phyloP scores from a whole-genome alignment of 2,797 vertebrate species.

The Geotrypetes seraphini region DNA sequence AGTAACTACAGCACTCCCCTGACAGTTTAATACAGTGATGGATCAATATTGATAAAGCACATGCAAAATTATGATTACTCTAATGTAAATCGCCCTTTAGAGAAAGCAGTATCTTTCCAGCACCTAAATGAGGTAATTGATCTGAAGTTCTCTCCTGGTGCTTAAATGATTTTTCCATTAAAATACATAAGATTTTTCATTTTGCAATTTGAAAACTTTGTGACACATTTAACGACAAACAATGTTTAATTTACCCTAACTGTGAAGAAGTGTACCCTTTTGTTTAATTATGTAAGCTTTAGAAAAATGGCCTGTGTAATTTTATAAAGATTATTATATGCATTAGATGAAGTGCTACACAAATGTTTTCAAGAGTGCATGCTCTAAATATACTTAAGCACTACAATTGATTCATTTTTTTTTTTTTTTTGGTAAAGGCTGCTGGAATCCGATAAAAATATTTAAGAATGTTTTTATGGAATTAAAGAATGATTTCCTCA shows the following conservation, averaged over 20 bases:
- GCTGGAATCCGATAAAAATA: no score
- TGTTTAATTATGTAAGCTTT: no score
- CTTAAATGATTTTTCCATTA: constrained; percentile 3
- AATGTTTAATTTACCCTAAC: background rate
- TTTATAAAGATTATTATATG: background rate
- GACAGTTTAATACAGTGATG: constrained; percentile 12
- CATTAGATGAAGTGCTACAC: background rate
- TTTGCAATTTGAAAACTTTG: background rate
- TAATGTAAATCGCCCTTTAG: constrained; percentile 23
- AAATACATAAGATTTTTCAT: background rate
- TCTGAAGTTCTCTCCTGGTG: background rate
- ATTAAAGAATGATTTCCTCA: no score
- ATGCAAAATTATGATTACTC: constrained; percentile 28
- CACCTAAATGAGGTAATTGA: background rate
- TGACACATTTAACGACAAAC: constrained; percentile 9
- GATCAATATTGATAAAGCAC: constrained; percentile 22
- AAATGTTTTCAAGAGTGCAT: background rate
- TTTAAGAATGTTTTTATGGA: no score
- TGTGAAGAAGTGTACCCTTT: no score
- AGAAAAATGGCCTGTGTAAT: no score
- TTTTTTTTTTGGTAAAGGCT: no score
- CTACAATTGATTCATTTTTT: no score
- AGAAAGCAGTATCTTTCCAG: constrained; percentile 3
- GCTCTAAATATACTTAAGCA: no score
- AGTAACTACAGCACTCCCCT: constrained; percentile 9